Conservation (phyloP, 2,888 invertebrate genomes). For the Lacanobia wlatinum region DNA sequence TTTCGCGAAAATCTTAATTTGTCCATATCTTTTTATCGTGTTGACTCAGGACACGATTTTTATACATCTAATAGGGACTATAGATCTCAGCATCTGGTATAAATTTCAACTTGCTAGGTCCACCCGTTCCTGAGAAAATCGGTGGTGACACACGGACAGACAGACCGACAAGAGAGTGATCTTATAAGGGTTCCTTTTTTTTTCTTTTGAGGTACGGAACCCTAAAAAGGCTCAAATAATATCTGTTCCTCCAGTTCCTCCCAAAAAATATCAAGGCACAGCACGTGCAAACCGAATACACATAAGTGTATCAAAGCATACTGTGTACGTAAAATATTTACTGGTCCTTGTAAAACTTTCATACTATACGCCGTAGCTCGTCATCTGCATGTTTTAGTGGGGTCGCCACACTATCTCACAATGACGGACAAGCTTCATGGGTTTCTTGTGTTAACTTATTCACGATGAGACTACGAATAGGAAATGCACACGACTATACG, state of each 20-base stretch:
- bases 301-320: slow-evolving; percentile 53
- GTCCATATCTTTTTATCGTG: too few species aligned
- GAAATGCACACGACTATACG: slow-evolving; percentile 49
- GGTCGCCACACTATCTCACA: slow-evolving; percentile 68
- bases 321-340: slow-evolving; percentile 32
- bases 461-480: slow-evolving; percentile 40
- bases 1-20: too few species aligned
- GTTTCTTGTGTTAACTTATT: slow-evolving; percentile 59
- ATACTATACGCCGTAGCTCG: slow-evolving; percentile 65
- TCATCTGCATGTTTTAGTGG: slow-evolving; percentile 76
- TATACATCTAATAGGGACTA: too few species aligned
- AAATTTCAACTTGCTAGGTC: too few species aligned
- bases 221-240: slow-evolving; percentile 8
- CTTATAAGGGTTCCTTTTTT: too few species aligned
- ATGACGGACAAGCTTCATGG: slow-evolving; percentile 64
- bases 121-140: too few species aligned
- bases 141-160: too few species aligned
- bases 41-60: too few species aligned
- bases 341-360: slow-evolving; percentile 57
- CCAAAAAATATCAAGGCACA: slow-evolving; percentile 20
- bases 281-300: slow-evolving; percentile 39
- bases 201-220: too few species aligned
- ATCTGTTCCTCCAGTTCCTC: slow-evolving; percentile 4
- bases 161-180: too few species aligned
- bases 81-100: too few species aligned